Base-by-base conservation (phyloP, 2,888 invertebrate genomes). In the Rugalucina vietnamica region DNA sequence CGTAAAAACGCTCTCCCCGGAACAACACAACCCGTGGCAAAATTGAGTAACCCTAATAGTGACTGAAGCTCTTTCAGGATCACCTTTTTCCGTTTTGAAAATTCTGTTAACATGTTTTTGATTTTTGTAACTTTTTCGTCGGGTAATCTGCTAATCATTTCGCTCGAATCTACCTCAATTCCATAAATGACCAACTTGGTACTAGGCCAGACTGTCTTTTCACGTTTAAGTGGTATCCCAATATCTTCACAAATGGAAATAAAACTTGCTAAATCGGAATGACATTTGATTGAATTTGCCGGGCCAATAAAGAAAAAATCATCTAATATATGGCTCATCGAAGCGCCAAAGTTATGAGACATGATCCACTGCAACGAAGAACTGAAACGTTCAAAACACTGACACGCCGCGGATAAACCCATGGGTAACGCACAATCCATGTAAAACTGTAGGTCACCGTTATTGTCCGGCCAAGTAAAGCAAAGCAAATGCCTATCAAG, bases 1-100 rank as follows among this genome's bases (percentile, higher is more conserved):
- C 86, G 39, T 14, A 82, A 50, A 76, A 83, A 83, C 0, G 76
- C 39, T 5, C 79, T 32, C 0, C 83, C 79, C 2, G 86, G 86
- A 5, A 78, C 24, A 14, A 83, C 78, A 14, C 60, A 75, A 43
- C 32, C 27, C 27, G 80, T 80, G 2, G 77, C 80, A 65, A 81
- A 83, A 24, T 75, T 76, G 5, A 85, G 76, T 8, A 81, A 37
- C 49, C 81, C 84, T 36, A 81, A 70, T 1, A 84, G 34, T 24
- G 81, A 81, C 72, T 81, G 84, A 21, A 84, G 60, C 21, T 78
- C 71, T 54, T 76, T 69, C 21, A 81, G 65, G 27, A 72, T 84
- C 3, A 79, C 70, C 69, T 77, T 80, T 34, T 54, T 54, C 3
- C 54, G n/a, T 12, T 24, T 5, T 12, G 54, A 18, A 54, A 54